Percentiles rank a stretch among this genome's conserved stretches.
phyloP scores from a whole-genome alignment of 2,797 vertebrate species.

The Sebastes kiyomatsui region DNA sequence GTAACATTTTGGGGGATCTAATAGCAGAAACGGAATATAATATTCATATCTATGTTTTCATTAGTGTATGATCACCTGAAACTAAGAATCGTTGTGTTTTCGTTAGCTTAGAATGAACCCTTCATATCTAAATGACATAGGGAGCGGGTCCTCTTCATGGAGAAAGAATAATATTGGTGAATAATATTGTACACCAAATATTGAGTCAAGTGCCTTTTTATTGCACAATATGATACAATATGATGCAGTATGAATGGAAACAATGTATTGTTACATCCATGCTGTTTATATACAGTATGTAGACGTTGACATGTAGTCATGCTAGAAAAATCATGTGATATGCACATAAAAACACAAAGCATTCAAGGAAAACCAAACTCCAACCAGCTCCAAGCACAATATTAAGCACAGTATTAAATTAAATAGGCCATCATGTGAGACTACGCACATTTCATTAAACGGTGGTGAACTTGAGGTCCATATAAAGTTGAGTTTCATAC shows the following conservation, averaged over 20 bases:
- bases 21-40: no score
- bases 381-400: background rate
- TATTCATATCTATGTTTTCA: no score
- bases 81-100: no score
- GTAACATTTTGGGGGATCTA: no score
- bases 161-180: no score
- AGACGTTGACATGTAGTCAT: background rate
- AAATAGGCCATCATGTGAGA: background rate
- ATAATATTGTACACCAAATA: background rate
- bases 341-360: background rate
- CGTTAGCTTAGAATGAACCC: no score
- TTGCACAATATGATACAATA: background rate
- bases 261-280: background rate
- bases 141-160: no score
- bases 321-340: background rate
- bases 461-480: background rate
- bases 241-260: background rate
- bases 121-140: no score
- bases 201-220: background rate
- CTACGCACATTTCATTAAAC: background rate
- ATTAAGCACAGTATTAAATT: background rate
- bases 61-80: no score
- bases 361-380: background rate
- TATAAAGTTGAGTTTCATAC: background rate
- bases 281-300: background rate